These are phyloP conservation scores for Hyaena hyaena DNA, from an alignment of 2,113 vertebrate genomes.

Conservation along the genomic window DNA sequence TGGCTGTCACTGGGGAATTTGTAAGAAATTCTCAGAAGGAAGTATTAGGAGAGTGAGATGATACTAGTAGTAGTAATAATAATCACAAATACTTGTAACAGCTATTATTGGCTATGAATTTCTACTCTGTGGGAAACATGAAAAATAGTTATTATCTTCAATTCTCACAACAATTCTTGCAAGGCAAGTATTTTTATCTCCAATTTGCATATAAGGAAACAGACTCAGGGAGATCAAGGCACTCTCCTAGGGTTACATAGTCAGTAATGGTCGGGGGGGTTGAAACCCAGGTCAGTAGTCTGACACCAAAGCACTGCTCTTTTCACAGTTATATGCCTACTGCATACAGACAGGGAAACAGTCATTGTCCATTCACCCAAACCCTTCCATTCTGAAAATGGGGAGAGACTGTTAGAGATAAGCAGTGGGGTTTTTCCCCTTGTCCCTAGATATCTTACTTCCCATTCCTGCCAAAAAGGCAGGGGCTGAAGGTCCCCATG, in stretches of 20 bases:
- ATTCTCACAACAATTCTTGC: neutral
- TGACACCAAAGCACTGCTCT: neutral
- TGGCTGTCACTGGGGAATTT: neutral
- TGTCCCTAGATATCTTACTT: neutral
- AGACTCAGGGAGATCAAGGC: neutral
- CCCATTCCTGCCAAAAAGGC: neutral
- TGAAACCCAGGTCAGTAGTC: neutral
- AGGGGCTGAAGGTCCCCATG: too few species aligned
- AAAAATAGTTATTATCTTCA: conserved; percentile 29
- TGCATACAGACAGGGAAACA: neutral
- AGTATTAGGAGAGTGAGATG: neutral
- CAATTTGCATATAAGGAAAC: neutral
- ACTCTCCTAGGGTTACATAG: neutral
- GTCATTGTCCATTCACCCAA: neutral
- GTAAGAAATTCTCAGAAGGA: neutral
- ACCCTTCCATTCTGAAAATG: neutral
- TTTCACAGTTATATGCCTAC: neutral
- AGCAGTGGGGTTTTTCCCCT: neutral
- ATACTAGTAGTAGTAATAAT: neutral
- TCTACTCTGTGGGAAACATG: neutral
- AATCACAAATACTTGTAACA: neutral
- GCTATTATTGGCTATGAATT: neutral
- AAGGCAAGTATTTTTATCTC: neutral
- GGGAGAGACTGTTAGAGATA: neutral
- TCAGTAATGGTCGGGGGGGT: neutral